Evolutionary conservation across 2,888 invertebrate species (phyloP).

Genomic region (Halictus quadricinctus): DNA sequence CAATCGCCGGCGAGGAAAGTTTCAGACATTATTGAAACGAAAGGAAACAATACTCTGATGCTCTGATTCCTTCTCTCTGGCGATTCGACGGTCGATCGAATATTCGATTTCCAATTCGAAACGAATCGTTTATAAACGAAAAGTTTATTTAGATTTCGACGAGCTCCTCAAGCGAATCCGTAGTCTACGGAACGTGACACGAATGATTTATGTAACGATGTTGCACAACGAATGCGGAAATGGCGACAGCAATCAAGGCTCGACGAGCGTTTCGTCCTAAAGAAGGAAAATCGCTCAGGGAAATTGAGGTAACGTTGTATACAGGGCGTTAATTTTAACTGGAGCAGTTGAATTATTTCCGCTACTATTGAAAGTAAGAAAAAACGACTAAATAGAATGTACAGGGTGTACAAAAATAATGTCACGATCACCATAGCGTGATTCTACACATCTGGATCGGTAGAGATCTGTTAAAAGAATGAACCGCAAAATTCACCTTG

Average conservation of each 20-base stretch:
- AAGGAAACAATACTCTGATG: not conserved
- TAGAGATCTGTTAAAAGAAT: no score
- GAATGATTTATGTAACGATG: slow-evolving; percentile 52
- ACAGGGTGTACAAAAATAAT: no score
- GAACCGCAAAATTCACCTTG: no score
- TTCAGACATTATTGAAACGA: not conserved
- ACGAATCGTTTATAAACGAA: no score
- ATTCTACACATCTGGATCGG: no score
- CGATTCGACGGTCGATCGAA: not conserved
- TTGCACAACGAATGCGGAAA: slow-evolving; percentile 43
- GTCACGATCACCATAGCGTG: no score
- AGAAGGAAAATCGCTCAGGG: no score
- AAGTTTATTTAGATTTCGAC: not conserved
- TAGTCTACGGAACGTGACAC: slow-evolving; percentile 22
- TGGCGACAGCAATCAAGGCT: slow-evolving; percentile 43
- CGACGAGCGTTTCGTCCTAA: not conserved
- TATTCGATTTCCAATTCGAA: not conserved
- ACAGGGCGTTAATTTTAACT: no score
- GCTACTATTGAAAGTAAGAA: no score
- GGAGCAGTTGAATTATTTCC: no score
- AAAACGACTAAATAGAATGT: no score
- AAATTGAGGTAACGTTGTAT: no score
- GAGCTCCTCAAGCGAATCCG: slow-evolving; percentile 16
- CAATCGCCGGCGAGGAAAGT: not conserved
- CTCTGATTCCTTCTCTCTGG: not conserved